Conservation (phyloP, 2,888 invertebrate genomes). For the Drosophila robusta region DNA sequence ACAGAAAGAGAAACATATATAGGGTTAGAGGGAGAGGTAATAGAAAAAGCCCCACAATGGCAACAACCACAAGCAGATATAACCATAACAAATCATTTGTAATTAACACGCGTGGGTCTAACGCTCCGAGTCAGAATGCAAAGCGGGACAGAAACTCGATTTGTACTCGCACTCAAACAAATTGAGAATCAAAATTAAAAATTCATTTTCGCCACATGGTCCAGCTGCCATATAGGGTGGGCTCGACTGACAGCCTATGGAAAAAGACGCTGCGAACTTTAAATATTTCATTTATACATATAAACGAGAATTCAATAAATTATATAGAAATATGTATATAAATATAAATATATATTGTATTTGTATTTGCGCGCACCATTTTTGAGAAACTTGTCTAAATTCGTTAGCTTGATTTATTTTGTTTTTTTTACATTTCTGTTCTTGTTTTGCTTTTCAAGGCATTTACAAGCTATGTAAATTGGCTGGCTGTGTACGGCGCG, state of each 20-base stretch:
- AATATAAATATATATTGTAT: not conserved
- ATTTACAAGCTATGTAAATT: conserved; percentile 75
- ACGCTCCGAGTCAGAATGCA: conserved; percentile 34
- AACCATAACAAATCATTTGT: conserved; percentile 79
- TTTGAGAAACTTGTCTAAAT: conserved; percentile 60
- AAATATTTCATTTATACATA: conserved; percentile 29
- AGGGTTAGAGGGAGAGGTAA: conserved; percentile 16
- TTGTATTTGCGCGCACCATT: conserved; percentile 47
- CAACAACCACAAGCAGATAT: conserved; percentile 61
- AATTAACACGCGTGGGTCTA: conserved; percentile 79
- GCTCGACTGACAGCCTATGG: conserved; percentile 52
- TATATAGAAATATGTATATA: conserved; percentile 3
- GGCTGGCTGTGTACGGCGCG: conserved; percentile 46
- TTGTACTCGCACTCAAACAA: conserved; percentile 23
- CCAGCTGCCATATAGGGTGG: conserved; percentile 64
- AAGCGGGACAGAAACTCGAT: conserved; percentile 37
- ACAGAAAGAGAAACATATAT: conserved; percentile 15
- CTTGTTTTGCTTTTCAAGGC: conserved; percentile 32
- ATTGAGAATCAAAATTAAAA: conserved; percentile 29
- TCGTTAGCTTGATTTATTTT: conserved; percentile 56
- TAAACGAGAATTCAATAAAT: conserved; percentile 16
- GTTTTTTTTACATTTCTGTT: not conserved
- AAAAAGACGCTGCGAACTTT: conserved; percentile 33
- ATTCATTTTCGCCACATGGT: conserved; percentile 70
- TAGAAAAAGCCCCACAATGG: conserved; percentile 68